Evolutionary conservation across 2,888 invertebrate species (phyloP).

Genomic region (Rhagonycha lutea): DNA sequence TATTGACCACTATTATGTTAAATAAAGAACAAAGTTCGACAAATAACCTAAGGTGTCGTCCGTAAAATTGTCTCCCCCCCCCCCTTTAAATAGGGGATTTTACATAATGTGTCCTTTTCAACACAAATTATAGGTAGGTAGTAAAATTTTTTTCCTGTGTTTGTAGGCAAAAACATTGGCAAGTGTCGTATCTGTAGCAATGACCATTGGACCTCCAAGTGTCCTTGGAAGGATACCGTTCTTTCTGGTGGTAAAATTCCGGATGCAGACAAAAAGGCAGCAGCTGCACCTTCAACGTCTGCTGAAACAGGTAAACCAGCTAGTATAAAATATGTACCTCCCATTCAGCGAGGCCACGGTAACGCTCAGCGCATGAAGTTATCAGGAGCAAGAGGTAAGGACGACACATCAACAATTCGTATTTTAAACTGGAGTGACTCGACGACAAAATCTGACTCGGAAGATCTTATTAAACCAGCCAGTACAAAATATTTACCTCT

Average conservation of each 20-base stretch:
- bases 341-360: conserved; percentile 87
- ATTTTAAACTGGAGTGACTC: conserved; percentile 97
- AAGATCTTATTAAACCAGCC: conserved; percentile 91
- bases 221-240: conserved; percentile 95
- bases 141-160: too few relatives aligned
- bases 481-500: too few relatives aligned
- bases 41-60: too few relatives aligned
- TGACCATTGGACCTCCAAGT: conserved; percentile 98
- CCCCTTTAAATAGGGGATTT: too few relatives aligned
- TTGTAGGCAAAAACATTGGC: conserved; percentile 74
- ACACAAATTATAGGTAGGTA: too few relatives aligned
- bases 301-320: conserved; percentile 46
- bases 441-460: conserved; percentile 91
- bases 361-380: conserved; percentile 67
- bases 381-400: conserved; percentile 54
- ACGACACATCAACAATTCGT: conserved; percentile 90
- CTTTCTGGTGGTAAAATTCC: conserved; percentile 68
- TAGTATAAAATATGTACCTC: conserved; percentile 82
- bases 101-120: too few relatives aligned
- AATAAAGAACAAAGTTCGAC: too few relatives aligned
- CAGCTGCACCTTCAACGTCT: conserved; percentile 7
- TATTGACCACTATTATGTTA: too few relatives aligned
- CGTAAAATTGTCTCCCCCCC: too few relatives aligned
- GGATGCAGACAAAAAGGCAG: conserved; percentile 58
- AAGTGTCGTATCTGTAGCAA: conserved; percentile 91